Percentiles rank a stretch among this genome's conserved stretches.
These are phyloP conservation scores for Pocota personata DNA, from an alignment of 2,888 invertebrate genomes.

Conservation along the genomic window DNA sequence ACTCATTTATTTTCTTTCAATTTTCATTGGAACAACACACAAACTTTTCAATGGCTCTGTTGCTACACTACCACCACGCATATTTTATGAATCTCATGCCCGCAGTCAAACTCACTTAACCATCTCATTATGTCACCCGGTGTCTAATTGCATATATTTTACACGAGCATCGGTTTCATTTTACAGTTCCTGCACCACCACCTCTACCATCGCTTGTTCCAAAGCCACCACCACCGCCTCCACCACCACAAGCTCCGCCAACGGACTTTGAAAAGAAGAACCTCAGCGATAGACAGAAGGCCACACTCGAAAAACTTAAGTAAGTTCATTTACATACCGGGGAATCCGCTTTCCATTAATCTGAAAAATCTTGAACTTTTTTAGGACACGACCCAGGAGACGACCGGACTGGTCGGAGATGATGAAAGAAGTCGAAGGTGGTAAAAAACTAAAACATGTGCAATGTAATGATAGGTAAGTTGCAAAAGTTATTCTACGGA, in stretches of 20 bases:
- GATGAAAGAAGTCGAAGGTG: slow-evolving; percentile 95
- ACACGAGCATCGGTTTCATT: slow-evolving; percentile 36
- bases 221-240: slow-evolving; percentile 88
- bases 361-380: slow-evolving; percentile 3
- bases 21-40: not conserved
- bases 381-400: slow-evolving; percentile 88
- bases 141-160: slow-evolving; percentile 32
- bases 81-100: slow-evolving; percentile 14
- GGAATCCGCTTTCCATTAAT: slow-evolving; percentile 25
- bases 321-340: slow-evolving; percentile 78
- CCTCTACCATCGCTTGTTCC: slow-evolving; percentile 81
- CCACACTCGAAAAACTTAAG: slow-evolving; percentile 88
- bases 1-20: slow-evolving; percentile 32
- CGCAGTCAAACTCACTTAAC: slow-evolving; percentile 18
- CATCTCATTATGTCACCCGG: slow-evolving; percentile 36
- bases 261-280: slow-evolving; percentile 86
- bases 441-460: slow-evolving; percentile 90
- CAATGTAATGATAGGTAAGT: slow-evolving; percentile 91
- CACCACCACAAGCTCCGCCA: slow-evolving; percentile 86
- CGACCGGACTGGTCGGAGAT: slow-evolving; percentile 95
- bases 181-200: slow-evolving; percentile 81
- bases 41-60: not conserved
- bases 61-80: not conserved
- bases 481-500: not conserved
- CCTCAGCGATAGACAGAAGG: slow-evolving; percentile 85